Evolutionary conservation across 2,113 vertebrate genomes (phyloP), one percentile per base, ranked within the genome.

Genomic region (Pavo muticus): DNA sequence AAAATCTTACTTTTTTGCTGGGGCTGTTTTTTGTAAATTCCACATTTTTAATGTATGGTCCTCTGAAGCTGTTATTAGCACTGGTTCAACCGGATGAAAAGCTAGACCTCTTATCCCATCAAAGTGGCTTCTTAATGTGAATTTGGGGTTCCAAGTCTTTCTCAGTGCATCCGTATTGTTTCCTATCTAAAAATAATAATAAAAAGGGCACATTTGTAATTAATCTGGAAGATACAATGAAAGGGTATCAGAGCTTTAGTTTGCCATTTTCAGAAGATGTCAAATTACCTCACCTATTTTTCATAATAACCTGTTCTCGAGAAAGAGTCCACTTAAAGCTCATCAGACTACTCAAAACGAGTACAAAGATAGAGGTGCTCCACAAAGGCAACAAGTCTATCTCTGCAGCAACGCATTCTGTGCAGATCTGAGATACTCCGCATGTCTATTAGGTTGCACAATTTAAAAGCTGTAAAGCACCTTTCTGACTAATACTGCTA

Each of bases 21-120:
- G 99, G 29, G 99, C 98, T 1, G 99, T 99, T 98, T 99, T 99
- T 96, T 99, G 99, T 67, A 99, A 98, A 98, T 99, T 99, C 99
- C 99, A 99, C 99, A 99, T 99, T 97, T 99, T 99, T 88, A 99
- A 98, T 2, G 99, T 99, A 97, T 99, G 99, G 93, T 99, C 99
- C 93, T 99, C 99, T 40, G 99, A 99, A 37, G 99, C 99, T 11
- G 99, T 99, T 98, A 99, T 97, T 97, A 99, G 98, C 74, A 99
- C 99, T 30, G 99, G 99, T 97, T 99, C 99, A 90, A 98, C 92
- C 0, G 99, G 99, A 96, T 99, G 99, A 96, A 99, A 99, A 80
- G 98, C 98, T 54, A 99, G 98, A 65, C 98, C 98, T 69, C 99
- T 98, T 93, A 99, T 99, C 89, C 99, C 99, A 92, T 99, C 99